Evolutionary conservation across 1,140 invertebrate genomes (phyloP), one percentile per base, ranked within the genome.

Genomic region (Lucilia sericata): DNA sequence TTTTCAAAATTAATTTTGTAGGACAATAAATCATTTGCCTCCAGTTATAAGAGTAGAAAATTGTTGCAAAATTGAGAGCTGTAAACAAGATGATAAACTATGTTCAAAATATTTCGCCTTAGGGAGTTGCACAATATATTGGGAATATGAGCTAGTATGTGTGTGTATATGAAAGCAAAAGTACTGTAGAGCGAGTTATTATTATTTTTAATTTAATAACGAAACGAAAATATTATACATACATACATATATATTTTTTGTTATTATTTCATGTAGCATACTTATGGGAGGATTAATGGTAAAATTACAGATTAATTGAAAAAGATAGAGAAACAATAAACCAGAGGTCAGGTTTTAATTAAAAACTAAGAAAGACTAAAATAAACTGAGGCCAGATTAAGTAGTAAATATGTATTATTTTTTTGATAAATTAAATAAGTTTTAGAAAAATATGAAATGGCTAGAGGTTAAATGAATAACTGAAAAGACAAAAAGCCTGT

Each of bases 1-100:
- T 84, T 84, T 80, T 84, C 19, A 82, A 89, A 89, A 89, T 89
- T 89, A 89, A 89, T 89, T 89, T 89, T 89, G 88, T 87, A 87
- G 85, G 86, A 84, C 87, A 88, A 89, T 89, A 89, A 89, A 89
- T 89, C 88, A 89, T 89, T 70, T 21, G 65, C n/a, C 65, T 70
- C 5, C 9, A 70, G 65, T 25, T 70, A 70, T 70, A n/a, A 25
- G 65, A 21, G 65, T 70, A 25, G 17, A 70, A 19, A 21, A 55
- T 55, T 55, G 51, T 55, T 70, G n/a, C 9, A n/a, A 70, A 70
- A 70, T 25, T 70, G 65, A 70, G 65, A 70, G 65, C 65, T 70
- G 65, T 70, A 70, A 21, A 70, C n/a, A 70, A 21, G n/a, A 70
- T 70, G 65, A 70, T 70, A 70, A 21, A 21, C 65, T 70, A 70